A percentile compares a stretch with the other conserved stretches of the same genome.
These are phyloP conservation scores for Phlogophora meticulosa DNA, from an alignment of 2,888 invertebrate genomes.

Conservation along the genomic window DNA sequence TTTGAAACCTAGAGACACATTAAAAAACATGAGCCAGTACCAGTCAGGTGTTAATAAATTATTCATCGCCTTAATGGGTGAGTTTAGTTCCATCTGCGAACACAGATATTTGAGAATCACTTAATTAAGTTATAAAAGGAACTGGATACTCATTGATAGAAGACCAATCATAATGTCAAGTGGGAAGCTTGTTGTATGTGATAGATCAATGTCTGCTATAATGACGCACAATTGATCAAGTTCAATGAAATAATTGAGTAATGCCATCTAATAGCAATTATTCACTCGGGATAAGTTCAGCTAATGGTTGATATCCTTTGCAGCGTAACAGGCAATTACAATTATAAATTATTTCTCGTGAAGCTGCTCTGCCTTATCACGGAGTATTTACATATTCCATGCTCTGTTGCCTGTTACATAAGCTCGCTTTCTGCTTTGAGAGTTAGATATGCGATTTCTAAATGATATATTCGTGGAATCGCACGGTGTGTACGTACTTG, in stretches of 20 bases:
- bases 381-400: constrained; percentile 55
- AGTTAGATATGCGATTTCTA: constrained; percentile 63
- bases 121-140: constrained; percentile 25
- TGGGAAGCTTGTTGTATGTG: constrained; percentile 15
- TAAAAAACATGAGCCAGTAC: constrained; percentile 62
- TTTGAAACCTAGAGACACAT: constrained; percentile 57
- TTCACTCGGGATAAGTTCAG: constrained; percentile 62
- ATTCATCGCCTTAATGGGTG: constrained; percentile 61
- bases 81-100: constrained; percentile 38
- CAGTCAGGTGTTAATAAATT: constrained; percentile 64
- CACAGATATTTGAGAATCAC: constrained; percentile 17
- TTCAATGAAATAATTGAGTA: constrained; percentile 62
- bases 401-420: constrained; percentile 56
- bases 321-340: constrained; percentile 47
- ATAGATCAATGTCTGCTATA: constrained; percentile 51
- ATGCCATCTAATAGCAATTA: constrained; percentile 62
- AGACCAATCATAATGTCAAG: constrained; percentile 13
- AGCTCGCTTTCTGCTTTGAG: constrained; percentile 63
- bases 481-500: constrained; percentile 42
- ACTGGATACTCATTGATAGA: constrained; percentile 9
- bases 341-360: constrained; percentile 50
- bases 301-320: constrained; percentile 70
- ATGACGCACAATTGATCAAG: constrained; percentile 46
- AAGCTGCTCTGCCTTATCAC: constrained; percentile 39
- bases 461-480: constrained; percentile 62